A percentile compares a stretch with the other conserved stretches of the same genome.
These are phyloP conservation scores for Epiblema foenella DNA, from an alignment of 2,888 invertebrate genomes.

Conservation along the genomic window DNA sequence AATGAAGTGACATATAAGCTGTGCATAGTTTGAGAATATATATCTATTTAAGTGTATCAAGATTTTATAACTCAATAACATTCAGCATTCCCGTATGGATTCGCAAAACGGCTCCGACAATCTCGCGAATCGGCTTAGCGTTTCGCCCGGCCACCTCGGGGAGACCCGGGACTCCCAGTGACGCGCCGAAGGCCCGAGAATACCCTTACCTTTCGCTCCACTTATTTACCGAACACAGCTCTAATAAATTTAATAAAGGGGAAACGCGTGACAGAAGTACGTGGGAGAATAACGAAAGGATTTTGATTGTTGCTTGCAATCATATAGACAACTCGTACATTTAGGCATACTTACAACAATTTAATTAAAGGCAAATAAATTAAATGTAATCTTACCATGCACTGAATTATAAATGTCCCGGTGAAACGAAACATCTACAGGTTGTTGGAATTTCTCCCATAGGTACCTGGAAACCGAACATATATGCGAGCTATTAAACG, in stretches of 20 bases:
- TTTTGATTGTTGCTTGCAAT: conserved; percentile 43
- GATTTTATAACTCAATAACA: conserved; percentile 52
- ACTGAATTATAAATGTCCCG: conserved; percentile 57
- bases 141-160: conserved; percentile 61
- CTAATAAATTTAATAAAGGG: conserved; percentile 79
- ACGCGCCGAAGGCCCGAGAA: conserved; percentile 62
- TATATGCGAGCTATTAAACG: conserved; percentile 61
- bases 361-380: background rate
- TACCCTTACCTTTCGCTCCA: conserved; percentile 67
- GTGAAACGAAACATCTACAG: conserved; percentile 73
- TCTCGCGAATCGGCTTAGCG: conserved; percentile 71
- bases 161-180: conserved; percentile 69
- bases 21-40: too few relatives aligned
- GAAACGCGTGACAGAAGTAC: conserved; percentile 66
- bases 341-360: background rate
- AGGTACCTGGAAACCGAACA: conserved; percentile 71
- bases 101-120: conserved; percentile 68
- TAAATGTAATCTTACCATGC: background rate
- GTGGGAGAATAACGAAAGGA: conserved; percentile 57
- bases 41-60: conserved; percentile 20
- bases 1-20: too few relatives aligned
- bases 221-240: conserved; percentile 73
- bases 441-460: conserved; percentile 80
- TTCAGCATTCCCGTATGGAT: conserved; percentile 54
- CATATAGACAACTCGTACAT: conserved; percentile 1